A percentile compares a stretch with the other conserved stretches of the same genome.
phyloP scores from a whole-genome alignment of 2,888 invertebrate species.

The Polyommatus icarus region DNA sequence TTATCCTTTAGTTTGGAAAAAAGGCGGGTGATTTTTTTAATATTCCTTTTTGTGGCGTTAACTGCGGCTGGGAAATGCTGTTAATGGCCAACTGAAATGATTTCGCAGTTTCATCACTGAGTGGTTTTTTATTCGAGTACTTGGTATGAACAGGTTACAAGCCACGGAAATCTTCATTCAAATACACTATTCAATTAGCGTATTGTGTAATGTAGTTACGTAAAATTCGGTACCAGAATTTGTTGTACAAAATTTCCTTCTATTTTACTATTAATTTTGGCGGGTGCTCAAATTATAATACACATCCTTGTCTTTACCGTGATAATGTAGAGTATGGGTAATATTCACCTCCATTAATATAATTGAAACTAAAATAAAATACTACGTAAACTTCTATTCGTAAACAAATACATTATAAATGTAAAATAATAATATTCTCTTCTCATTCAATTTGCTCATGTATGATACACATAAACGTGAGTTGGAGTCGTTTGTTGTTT shows the following conservation, averaged over 20 bases:
- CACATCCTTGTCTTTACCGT: neutral
- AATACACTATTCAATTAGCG: neutral
- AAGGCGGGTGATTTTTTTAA: conserved; percentile 23
- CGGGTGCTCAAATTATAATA: neutral
- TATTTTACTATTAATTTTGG: neutral
- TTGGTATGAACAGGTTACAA: neutral
- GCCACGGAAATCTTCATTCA: neutral
- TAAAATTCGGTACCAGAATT: neutral
- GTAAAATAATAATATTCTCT: neutral
- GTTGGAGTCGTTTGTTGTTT: conserved; percentile 22
- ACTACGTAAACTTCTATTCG: neutral
- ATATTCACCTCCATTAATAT: neutral
- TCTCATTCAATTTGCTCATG: neutral
- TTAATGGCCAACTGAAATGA: conserved; percentile 12
- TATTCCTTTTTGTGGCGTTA: conserved; percentile 28
- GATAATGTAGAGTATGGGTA: neutral
- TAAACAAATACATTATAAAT: neutral
- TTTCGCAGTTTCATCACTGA: neutral
- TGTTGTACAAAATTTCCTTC: neutral
- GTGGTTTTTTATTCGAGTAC: neutral
- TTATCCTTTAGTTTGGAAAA: conserved; percentile 31
- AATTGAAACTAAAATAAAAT: neutral
- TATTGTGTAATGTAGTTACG: too few species aligned
- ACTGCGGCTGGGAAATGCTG: conserved; percentile 1
- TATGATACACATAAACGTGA: neutral